phyloP scores from a whole-genome alignment of 2,797 vertebrate species.

The Chloroceryle inda region DNA sequence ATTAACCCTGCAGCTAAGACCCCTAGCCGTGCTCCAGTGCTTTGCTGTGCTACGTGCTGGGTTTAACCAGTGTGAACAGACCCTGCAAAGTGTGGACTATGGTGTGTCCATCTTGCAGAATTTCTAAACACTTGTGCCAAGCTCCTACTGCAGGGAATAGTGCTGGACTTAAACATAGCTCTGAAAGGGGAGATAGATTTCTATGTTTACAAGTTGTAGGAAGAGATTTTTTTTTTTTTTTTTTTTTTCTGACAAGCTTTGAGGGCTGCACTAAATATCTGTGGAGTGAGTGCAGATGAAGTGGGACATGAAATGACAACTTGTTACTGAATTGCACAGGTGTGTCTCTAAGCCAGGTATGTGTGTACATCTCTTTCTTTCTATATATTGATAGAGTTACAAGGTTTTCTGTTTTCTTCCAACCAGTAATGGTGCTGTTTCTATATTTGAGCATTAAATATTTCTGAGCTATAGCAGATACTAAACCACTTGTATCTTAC shows the following conservation, averaged over 20 bases:
- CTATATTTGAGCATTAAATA: background rate
- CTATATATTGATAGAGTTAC: background rate
- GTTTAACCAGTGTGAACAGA: background rate
- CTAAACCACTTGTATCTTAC: background rate
- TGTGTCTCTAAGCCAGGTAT: constrained; percentile 53
- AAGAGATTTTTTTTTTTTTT: background rate
- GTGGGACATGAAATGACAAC: constrained; percentile 21
- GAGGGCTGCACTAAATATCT: background rate
- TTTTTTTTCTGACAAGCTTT: background rate
- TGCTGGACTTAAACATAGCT: background rate
- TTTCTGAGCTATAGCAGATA: background rate
- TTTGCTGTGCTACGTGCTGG: background rate
- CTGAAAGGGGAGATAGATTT: background rate
- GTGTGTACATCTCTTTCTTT: constrained; percentile 9
- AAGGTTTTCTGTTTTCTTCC: background rate
- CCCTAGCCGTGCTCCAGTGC: background rate
- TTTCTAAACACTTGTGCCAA: background rate
- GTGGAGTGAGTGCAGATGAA: constrained; percentile 38
- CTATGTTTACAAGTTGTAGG: background rate
- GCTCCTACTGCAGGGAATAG: background rate
- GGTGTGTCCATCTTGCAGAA: background rate
- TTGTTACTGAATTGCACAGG: constrained; percentile 43
- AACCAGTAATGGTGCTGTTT: background rate
- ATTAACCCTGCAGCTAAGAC: background rate
- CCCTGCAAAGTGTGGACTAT: background rate